Conservation (phyloP, 2,797 vertebrate genomes). For the Trachurus trachurus region DNA sequence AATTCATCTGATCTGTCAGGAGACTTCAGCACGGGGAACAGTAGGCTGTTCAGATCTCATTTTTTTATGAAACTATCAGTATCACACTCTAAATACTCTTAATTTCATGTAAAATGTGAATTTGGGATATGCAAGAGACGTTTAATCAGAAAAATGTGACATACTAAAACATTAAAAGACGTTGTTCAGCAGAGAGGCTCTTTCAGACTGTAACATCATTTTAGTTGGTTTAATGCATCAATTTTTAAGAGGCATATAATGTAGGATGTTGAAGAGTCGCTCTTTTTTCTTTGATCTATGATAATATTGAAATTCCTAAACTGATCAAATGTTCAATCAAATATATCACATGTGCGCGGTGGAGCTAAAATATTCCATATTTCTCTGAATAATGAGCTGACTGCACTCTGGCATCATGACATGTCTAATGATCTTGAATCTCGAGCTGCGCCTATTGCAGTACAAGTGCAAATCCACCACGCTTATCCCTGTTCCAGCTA, state of each 20-base stretch:
- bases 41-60: no score
- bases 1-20: not conserved
- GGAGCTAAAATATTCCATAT: not conserved
- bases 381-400: not conserved
- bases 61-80: not conserved
- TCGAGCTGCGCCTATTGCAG: not conserved
- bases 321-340: not conserved
- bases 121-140: no score
- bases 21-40: not conserved
- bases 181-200: no score
- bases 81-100: not conserved
- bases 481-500: conserved; percentile 14
- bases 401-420: not conserved
- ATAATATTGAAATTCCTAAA: not conserved
- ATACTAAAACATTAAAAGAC: no score
- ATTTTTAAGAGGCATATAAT: no score
- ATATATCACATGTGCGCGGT: not conserved
- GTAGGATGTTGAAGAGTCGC: no score
- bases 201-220: no score
- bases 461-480: conserved; percentile 33
- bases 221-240: no score
- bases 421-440: conserved; percentile 13
- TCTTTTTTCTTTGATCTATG: not conserved
- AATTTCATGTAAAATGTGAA: not conserved
- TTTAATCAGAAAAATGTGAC: not conserved